phyloP scores from a whole-genome alignment of 2,113 vertebrate genomes.

The Cathartes aura region DNA sequence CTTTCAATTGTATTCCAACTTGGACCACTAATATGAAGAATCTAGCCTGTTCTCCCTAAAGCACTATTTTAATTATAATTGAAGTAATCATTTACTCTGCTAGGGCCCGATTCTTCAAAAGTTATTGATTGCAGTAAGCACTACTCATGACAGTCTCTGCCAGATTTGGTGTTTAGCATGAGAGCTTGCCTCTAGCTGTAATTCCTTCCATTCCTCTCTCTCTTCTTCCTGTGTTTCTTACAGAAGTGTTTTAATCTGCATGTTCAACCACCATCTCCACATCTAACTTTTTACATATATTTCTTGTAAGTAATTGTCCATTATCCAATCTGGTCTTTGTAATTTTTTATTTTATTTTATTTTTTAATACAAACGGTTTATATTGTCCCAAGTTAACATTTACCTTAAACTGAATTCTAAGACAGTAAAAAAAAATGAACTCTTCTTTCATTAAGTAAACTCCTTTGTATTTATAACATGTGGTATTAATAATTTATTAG shows the following conservation, averaged over 20 bases:
- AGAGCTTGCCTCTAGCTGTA: not conserved
- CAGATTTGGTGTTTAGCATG: not conserved
- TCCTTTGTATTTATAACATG: not conserved
- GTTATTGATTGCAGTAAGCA: not conserved
- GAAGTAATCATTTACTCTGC: not conserved
- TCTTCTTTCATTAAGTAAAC: constrained; percentile 1
- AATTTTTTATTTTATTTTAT: not conserved
- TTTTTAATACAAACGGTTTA: not conserved
- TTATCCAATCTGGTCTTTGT: not conserved
- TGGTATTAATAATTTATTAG: not conserved
- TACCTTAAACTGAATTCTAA: not conserved
- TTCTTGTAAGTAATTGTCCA: not conserved
- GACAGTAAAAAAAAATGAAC: not conserved
- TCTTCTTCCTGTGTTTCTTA: not conserved
- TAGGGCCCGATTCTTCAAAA: not conserved
- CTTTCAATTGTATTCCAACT: not conserved
- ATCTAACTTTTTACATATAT: not conserved
- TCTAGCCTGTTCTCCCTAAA: not conserved
- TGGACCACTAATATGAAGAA: not conserved
- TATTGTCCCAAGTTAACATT: not conserved
- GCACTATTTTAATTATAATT: not conserved
- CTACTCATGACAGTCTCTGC: not conserved
- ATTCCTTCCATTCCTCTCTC: not conserved
- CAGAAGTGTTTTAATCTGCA: not conserved
- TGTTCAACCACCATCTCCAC: not conserved